Evolutionary conservation across 1,140 invertebrate genomes (phyloP).

Genomic region (Panulirus ornatus): DNA sequence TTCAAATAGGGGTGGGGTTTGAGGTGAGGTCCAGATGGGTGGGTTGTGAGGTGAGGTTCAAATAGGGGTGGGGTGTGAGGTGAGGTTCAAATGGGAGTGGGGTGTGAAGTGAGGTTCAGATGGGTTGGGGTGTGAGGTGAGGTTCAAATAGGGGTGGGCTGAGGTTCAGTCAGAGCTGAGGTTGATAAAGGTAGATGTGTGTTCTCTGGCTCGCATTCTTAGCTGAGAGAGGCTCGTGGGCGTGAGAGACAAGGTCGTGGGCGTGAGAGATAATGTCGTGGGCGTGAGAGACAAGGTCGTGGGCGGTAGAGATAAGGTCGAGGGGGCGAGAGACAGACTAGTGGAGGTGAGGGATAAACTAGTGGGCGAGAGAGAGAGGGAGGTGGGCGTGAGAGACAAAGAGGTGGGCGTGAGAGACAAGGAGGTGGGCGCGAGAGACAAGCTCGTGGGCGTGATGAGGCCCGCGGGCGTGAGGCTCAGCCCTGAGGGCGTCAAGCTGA

Average conservation of each 20-base stretch:
- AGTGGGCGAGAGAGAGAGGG: background rate
- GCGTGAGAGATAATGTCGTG: background rate
- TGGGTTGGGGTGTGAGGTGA: no score
- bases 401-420: slow-evolving; percentile 6
- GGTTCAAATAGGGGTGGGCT: no score
- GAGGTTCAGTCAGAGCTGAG: slow-evolving; percentile 18
- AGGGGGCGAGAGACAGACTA: background rate
- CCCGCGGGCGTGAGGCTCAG: background rate
- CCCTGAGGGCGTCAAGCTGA: background rate
- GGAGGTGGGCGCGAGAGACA: slow-evolving; percentile 5
- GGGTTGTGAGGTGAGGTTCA: no score
- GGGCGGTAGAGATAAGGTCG: slow-evolving; percentile 3
- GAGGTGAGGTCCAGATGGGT: no score
- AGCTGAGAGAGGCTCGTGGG: slow-evolving; percentile 49
- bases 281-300: background rate
- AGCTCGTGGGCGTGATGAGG: slow-evolving; percentile 5
- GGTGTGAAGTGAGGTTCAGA: no score
- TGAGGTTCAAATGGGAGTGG: no score
- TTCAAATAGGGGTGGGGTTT: no score
- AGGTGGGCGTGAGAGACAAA: background rate
- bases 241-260: slow-evolving; percentile 30
- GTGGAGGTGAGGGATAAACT: background rate
- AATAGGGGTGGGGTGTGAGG: no score
- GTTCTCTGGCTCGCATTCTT: slow-evolving; percentile 54
- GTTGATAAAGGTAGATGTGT: slow-evolving; percentile 54